Conservation (phyloP, 2,888 invertebrate genomes). For the Tiphia femorata region DNA sequence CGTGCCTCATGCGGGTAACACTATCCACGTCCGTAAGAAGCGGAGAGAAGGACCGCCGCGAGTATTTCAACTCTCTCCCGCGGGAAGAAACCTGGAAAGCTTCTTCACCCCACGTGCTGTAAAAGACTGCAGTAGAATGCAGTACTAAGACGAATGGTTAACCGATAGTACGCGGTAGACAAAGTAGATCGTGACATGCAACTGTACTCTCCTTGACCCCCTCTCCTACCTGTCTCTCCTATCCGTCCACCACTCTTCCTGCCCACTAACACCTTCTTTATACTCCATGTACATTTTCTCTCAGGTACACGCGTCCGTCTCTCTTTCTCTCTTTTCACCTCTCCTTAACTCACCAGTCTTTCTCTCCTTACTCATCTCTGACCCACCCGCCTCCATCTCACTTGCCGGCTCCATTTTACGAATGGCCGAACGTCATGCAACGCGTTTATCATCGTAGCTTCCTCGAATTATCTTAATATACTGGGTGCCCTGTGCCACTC, state of each 20-base stretch:
- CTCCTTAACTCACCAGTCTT: not conserved
- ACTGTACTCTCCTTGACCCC: conserved; percentile 5
- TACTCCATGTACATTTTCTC: too few species aligned
- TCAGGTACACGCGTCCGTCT: not conserved
- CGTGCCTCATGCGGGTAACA: too few species aligned
- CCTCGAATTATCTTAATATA: too few species aligned
- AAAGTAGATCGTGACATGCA: conserved; percentile 50
- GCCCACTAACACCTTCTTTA: too few species aligned
- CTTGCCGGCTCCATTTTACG: too few species aligned
- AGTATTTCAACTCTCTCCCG: not conserved
- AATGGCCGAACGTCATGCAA: too few species aligned
- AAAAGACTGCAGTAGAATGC: conserved; percentile 28
- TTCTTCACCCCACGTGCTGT: conserved; percentile 11
- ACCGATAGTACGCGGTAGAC: conserved; percentile 52
- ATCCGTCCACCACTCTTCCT: not conserved
- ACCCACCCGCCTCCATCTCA: too few species aligned
- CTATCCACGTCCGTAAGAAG: not conserved
- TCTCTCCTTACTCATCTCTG: not conserved
- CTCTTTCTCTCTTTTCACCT: not conserved
- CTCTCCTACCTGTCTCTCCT: not conserved
- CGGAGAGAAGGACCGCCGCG: not conserved
- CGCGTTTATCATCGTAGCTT: too few species aligned
- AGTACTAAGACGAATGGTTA: conserved; percentile 54
- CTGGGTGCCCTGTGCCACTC: too few species aligned
- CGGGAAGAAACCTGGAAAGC: conserved; percentile 6